Percentiles rank a stretch among this genome's conserved stretches.
Conservation (phyloP, 2,797 vertebrate species). For the Dallia pectoralis region DNA sequence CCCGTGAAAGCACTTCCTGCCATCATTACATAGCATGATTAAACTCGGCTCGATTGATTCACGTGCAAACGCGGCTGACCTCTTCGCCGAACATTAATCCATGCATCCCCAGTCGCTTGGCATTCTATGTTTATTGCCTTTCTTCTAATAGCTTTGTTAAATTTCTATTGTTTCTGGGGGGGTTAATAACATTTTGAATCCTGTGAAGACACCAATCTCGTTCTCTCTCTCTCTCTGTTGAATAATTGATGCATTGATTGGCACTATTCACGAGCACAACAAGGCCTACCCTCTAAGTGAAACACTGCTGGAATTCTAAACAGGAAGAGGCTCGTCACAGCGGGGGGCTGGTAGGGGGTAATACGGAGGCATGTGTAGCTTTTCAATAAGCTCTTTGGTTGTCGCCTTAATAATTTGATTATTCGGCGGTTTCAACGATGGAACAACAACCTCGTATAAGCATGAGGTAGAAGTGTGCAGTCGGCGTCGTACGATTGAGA, state of each 20-base stretch:
- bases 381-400: background rate
- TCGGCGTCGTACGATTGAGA: constrained; percentile 31
- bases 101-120: background rate
- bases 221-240: constrained; percentile 32
- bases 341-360: too few species aligned
- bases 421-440: background rate
- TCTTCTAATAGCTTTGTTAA: background rate
- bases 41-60: background rate
- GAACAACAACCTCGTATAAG: background rate
- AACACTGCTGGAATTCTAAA: constrained; percentile 63
- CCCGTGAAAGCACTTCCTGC: constrained; percentile 13
- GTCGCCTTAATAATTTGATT: background rate
- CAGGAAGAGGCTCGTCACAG: constrained; percentile 24
- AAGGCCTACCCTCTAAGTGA: constrained; percentile 67
- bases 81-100: background rate
- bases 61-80: background rate
- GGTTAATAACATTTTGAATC: background rate
- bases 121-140: background rate
- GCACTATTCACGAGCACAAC: constrained; percentile 70
- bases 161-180: background rate
- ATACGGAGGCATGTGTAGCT: constrained; percentile 39
- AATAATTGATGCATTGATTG: constrained; percentile 77
- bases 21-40: background rate
- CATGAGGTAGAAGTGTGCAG: too few species aligned
- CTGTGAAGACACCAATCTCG: background rate